Base-by-base conservation (phyloP, 2,888 invertebrate species). In the Tineola bisselliella region DNA sequence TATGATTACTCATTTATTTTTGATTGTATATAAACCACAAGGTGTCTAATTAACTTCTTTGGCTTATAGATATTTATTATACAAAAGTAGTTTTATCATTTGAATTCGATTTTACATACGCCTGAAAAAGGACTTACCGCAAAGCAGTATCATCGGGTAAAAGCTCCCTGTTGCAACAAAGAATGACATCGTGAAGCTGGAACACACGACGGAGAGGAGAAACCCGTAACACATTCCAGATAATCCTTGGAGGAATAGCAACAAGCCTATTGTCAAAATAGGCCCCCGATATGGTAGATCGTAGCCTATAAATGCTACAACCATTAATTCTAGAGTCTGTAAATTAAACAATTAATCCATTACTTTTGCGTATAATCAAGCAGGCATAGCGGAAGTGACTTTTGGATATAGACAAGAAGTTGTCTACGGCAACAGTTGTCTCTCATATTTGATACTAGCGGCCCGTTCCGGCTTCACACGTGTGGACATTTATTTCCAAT, bases 171-270 rank as follows among this genome's bases (percentile, higher is more conserved):
- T 91, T 0, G 95, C 90, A 11, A 94, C 89, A 74, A 95, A 95
- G 86, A 96, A 94, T 0, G 96, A 93, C 69, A 93, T 88, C 0
- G 91, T 91, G 67, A 95, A 94, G 31, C 93, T 92, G 18, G 90
- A 89, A 70, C 94, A 94, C 65, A 93, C 81, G 0, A 94, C 90
- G 0, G 96, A 95, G 59, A 96, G 91, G 44, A 95, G 88, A 71
- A 97, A 92, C 44, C 96, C 96, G 72, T 93, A 94, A 70, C 92
- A 90, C 94, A 97, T 95, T 62, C 96, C 97, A 68, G 92, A 91
- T 60, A 95, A 81, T 0, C 95, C 96, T 66, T 92, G 65, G 17
- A 94, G 79, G 65, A 93, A 88, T 2, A 93, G 79, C 59, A 96
- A 70, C 0, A 80, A 64, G n/a, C 90, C 88, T 13, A 93, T 89